Conservation (phyloP, 1,140 invertebrate genomes). For the Heterodera carotae region DNA sequence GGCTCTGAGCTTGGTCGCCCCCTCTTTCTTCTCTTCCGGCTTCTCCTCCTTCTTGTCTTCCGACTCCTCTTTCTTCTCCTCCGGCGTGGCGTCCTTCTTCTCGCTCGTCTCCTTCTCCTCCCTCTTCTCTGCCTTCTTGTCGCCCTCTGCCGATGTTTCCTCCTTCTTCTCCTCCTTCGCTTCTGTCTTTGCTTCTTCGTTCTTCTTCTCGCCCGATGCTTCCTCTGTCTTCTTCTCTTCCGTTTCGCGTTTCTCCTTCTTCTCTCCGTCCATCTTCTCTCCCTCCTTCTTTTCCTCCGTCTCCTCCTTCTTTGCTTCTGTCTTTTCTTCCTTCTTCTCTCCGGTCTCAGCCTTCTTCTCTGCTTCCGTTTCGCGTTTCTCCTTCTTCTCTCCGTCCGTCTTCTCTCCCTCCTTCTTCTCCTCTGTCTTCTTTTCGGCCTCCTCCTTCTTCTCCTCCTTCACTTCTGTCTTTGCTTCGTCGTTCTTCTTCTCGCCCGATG, state of each 20-base stretch:
- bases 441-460: not conserved
- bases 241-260: not conserved
- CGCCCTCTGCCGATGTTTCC: not conserved
- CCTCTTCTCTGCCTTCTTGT: not conserved
- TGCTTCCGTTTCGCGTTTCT: not conserved
- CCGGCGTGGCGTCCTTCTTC: conserved; percentile 4
- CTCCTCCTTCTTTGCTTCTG: not conserved
- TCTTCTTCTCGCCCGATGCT: conserved; percentile 17
- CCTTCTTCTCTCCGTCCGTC: not conserved
- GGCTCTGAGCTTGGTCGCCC: conserved; percentile 10
- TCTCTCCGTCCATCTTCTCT: conserved; percentile 16
- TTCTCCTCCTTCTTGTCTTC: not conserved
- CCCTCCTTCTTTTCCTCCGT: conserved; percentile 13
- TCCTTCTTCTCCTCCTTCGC: conserved; percentile 5
- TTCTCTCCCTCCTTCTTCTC: not conserved
- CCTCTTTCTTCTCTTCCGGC: not conserved
- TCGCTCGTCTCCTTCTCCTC: conserved; percentile 4
- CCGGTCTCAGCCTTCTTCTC: conserved; percentile 1
- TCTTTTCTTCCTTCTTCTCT: not conserved
- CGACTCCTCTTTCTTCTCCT: not conserved
- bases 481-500: conserved; percentile 4
- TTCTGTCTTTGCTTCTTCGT: conserved; percentile 10
- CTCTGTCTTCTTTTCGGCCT: not conserved
- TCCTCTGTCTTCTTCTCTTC: not conserved
- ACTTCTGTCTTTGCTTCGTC: not conserved